Percentiles rank a stretch among this genome's conserved stretches.
Evolutionary conservation across 2,797 vertebrate genomes (phyloP).

Genomic region (Cyclura pinguis): DNA sequence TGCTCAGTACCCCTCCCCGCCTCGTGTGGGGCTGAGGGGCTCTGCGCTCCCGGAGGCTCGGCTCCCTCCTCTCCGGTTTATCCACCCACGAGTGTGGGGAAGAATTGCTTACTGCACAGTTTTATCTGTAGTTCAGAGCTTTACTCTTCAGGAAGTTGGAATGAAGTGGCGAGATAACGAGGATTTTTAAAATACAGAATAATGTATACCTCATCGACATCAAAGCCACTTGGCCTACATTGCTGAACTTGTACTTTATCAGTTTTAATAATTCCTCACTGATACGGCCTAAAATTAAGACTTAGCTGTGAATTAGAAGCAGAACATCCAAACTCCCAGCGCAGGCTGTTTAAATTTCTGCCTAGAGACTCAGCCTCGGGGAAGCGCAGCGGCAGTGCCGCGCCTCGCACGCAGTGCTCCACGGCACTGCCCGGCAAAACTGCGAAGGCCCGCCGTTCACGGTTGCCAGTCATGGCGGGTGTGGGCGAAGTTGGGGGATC

Average conservation of each 20-base stretch:
- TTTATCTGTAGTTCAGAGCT: slow-evolving; percentile 62
- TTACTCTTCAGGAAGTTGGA: slow-evolving; percentile 59
- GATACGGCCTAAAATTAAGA: slow-evolving; percentile 74
- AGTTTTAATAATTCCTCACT: slow-evolving; percentile 73
- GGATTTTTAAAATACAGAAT: slow-evolving; percentile 65
- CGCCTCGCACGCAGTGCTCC: neutral
- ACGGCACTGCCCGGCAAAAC: neutral
- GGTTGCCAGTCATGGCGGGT: neutral
- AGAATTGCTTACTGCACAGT: slow-evolving; percentile 62
- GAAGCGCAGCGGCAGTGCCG: neutral
- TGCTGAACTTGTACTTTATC: slow-evolving; percentile 66
- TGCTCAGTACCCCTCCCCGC: no score
- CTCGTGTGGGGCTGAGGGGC: neutral
- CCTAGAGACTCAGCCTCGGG: slow-evolving; percentile 59
- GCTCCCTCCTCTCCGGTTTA: slow-evolving; percentile 50
- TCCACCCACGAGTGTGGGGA: slow-evolving; percentile 15
- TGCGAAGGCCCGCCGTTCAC: rapidly evolving
- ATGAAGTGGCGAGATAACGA: slow-evolving; percentile 66
- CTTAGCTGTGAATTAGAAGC: slow-evolving; percentile 61
- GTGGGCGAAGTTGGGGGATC: no score
- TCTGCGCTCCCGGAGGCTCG: neutral
- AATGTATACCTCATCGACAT: slow-evolving; percentile 62
- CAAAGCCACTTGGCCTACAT: slow-evolving; percentile 73
- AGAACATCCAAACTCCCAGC: neutral
- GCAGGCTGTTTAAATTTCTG: slow-evolving; percentile 66